These are phyloP conservation scores for Macquaria australasica DNA, from an alignment of 2,113 vertebrate species.

Conservation along the genomic window DNA sequence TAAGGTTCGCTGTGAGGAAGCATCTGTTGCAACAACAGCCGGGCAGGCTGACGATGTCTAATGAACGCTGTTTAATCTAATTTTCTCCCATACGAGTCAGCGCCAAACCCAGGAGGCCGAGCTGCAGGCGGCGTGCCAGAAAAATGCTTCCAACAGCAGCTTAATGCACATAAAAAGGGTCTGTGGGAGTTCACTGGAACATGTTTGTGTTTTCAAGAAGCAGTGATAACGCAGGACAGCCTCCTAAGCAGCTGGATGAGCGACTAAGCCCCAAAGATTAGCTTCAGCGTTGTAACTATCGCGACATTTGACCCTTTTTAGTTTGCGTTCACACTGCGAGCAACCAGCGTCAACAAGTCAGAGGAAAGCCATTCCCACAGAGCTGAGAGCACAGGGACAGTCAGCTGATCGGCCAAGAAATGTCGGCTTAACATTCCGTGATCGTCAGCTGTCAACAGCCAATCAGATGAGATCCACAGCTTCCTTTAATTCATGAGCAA, in stretches of 20 bases:
- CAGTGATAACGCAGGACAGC: neutral
- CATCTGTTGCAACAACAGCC: slow-evolving; percentile 39
- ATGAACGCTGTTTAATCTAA: slow-evolving; percentile 33
- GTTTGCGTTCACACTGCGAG: slow-evolving; percentile 13
- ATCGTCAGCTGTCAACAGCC: neutral
- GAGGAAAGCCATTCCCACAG: neutral
- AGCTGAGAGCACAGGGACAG: neutral
- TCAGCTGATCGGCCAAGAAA: neutral
- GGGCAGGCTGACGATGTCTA: slow-evolving; percentile 26
- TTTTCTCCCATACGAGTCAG: slow-evolving; percentile 28
- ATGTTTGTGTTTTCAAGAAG: neutral
- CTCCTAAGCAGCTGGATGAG: neutral
- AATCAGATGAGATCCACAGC: neutral
- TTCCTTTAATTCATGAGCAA: slow-evolving; percentile 1
- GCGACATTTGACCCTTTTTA: neutral
- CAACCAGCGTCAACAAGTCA: neutral
- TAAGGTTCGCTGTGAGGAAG: slow-evolving; percentile 54
- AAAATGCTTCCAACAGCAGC: slow-evolving; percentile 21
- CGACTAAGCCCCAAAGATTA: neutral
- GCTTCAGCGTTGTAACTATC: neutral
- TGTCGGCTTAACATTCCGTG: too few relatives aligned
- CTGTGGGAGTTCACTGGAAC: slow-evolving; percentile 10
- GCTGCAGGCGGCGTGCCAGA: slow-evolving; percentile 19
- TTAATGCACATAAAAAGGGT: slow-evolving; percentile 9
- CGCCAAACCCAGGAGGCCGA: slow-evolving; percentile 25